Evolutionary conservation across 2,888 invertebrate species (phyloP), one percentile per base, ranked within the genome.

Genomic region (Cacoxenus indagator): DNA sequence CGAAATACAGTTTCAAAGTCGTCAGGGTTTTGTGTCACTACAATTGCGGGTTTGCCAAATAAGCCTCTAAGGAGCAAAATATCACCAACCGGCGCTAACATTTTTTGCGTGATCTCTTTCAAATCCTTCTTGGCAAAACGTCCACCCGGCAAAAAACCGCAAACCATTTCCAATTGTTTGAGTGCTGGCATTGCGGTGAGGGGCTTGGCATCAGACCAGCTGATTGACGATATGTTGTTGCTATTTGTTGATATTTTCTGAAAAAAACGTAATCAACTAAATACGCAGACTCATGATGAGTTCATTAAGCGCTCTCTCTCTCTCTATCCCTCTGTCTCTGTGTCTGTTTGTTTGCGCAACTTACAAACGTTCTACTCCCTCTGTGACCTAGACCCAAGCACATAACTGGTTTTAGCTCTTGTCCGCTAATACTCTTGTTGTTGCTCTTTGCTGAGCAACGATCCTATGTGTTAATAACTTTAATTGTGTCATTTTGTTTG

Each of bases 11-110:
- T 84, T 74, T 89, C 87, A 51, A 90, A 87, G 74, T 90, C 89
- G 43, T 90, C 89, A 0, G 91, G 90, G 78, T 90, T 87, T 72
- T 89, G 90, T 3, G 88, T 75, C 9, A 89, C 71, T 0, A 90
- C 81, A 8, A 89, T 72, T 64, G 76, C 72, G 0, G 72, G 59
- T 4, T 77, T 77, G 1, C 85, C 84, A 61, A 82, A 76, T 0
- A 89, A 45, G 8, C 87, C 87, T 4, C 85, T 84, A 6, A 90
- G 59, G 59, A 82, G 81, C 1, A 86, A 79, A 4, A 89, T 83
- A 45, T 87, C 75, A 1, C 89, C 89, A 68, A 86, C 70, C 1
- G 74, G 69, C 8, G 70, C 8, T 0, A 74, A 57, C 22, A 70
- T 1, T 1, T 4, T 27, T 8, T 19, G 37, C 1, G 68, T 48